A percentile compares a stretch with the other conserved stretches of the same genome.
phyloP scores from a whole-genome alignment of 1,140 invertebrate genomes.

The Spodoptera frugiperda region DNA sequence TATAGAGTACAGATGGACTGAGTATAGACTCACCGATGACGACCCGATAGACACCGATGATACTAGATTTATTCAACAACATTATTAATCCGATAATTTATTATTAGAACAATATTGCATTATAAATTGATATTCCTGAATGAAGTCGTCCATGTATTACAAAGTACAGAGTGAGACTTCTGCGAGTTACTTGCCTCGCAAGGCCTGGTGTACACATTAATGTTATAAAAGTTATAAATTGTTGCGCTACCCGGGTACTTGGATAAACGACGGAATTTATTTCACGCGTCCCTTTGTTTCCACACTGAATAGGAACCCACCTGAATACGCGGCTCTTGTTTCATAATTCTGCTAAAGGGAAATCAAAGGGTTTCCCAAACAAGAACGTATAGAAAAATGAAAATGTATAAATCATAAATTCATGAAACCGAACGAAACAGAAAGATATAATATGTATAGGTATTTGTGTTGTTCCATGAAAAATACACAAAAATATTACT shows the following conservation, averaged over 20 bases:
- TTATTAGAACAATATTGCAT: no score
- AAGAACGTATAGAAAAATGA: background rate
- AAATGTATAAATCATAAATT: background rate
- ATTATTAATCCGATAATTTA: no score
- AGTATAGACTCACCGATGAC: no score
- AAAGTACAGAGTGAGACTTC: background rate
- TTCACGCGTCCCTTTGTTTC: slow-evolving; percentile 36
- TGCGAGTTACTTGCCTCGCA: slow-evolving; percentile 8
- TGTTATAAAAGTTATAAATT: slow-evolving; percentile 47
- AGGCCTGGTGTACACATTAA: slow-evolving; percentile 2
- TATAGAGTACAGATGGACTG: no score
- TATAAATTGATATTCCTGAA: no score
- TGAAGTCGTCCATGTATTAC: no score
- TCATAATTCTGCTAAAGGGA: slow-evolving; percentile 12
- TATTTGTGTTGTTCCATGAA: no score
- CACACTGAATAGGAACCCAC: background rate
- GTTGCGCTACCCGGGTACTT: slow-evolving; percentile 15
- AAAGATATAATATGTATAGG: background rate
- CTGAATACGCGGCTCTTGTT: slow-evolving; percentile 21
- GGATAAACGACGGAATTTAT: slow-evolving; percentile 35
- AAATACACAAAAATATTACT: no score
- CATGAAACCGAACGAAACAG: background rate
- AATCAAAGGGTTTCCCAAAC: slow-evolving; percentile 15
- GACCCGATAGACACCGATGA: no score
- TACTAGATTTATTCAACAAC: no score